Conservation (phyloP, 2,888 invertebrate species). For the Trissoscelio sp. region DNA sequence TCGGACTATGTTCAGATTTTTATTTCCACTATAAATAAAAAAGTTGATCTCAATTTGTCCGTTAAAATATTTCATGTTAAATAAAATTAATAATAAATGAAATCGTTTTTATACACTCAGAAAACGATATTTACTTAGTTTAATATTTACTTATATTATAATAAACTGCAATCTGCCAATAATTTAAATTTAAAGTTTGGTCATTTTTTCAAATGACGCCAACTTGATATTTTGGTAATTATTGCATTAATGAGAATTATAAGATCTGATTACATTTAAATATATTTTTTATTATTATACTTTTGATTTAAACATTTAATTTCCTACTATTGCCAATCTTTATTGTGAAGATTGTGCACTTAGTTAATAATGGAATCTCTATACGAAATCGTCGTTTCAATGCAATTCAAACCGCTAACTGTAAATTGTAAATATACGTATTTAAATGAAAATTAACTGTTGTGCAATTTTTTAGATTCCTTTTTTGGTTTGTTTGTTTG, state of each 20-base stretch:
- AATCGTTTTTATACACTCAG: no score
- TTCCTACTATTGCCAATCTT: conserved; percentile 80
- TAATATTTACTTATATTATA: no score
- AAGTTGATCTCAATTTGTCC: no score
- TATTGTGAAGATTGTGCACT: conserved; percentile 78
- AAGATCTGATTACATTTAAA: conserved; percentile 33
- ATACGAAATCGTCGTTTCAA: not conserved
- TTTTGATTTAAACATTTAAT: conserved; percentile 14
- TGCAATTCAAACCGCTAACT: conserved; percentile 32
- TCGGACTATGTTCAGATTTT: no score
- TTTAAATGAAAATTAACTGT: conserved; percentile 40
- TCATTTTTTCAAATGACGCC: not conserved
- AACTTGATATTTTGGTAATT: no score
- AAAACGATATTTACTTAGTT: not conserved
- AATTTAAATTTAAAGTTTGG: not conserved
- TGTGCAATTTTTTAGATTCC: conserved; percentile 41
- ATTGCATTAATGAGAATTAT: not conserved
- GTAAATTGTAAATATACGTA: conserved; percentile 71
- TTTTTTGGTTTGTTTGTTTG: conserved; percentile 50
- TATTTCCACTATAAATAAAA: no score
- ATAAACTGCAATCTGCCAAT: no score
- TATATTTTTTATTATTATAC: conserved; percentile 5
- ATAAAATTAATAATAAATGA: no score
- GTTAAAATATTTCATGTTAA: no score
- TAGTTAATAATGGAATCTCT: conserved; percentile 69